phyloP scores from a whole-genome alignment of 2,113 vertebrate genomes.

The Rhynchopsitta pachyrhyncha region DNA sequence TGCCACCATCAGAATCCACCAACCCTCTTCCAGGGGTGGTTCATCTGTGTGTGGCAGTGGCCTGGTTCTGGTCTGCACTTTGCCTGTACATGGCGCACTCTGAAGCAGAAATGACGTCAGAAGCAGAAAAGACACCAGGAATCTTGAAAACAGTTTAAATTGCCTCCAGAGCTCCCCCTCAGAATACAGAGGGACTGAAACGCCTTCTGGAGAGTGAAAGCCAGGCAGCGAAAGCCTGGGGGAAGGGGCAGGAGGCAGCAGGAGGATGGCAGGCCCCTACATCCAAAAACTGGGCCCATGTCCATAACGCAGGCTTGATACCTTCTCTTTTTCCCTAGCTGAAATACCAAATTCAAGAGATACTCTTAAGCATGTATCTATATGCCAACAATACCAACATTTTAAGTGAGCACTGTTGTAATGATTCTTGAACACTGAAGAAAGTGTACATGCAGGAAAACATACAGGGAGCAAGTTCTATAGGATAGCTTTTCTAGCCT shows the following conservation, averaged over 20 bases:
- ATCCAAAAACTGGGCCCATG: background rate
- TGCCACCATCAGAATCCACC: rapidly evolving
- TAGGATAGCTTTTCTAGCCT: background rate
- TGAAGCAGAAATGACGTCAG: background rate
- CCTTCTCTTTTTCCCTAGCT: background rate
- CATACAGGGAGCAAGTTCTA: background rate
- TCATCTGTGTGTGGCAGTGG: rapidly evolving
- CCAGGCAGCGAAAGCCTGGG: rapidly evolving
- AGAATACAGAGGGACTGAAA: background rate
- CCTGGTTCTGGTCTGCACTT: background rate
- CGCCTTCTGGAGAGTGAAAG: background rate
- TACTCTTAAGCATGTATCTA: rapidly evolving
- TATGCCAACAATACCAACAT: background rate
- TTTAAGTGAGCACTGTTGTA: background rate
- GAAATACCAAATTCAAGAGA: background rate
- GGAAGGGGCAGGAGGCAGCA: background rate
- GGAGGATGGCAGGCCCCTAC: rapidly evolving
- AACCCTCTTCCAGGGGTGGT: background rate
- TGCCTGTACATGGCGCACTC: background rate
- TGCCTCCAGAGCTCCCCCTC: background rate
- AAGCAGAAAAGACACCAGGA: background rate
- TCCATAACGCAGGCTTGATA: background rate
- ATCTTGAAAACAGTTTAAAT: constrained; percentile 16
- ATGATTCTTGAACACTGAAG: background rate
- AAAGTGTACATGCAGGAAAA: background rate